A percentile compares a stretch with the other conserved stretches of the same genome.
phyloP scores from a whole-genome alignment of 1,140 invertebrate genomes.

The Brachionus plicatilis region DNA sequence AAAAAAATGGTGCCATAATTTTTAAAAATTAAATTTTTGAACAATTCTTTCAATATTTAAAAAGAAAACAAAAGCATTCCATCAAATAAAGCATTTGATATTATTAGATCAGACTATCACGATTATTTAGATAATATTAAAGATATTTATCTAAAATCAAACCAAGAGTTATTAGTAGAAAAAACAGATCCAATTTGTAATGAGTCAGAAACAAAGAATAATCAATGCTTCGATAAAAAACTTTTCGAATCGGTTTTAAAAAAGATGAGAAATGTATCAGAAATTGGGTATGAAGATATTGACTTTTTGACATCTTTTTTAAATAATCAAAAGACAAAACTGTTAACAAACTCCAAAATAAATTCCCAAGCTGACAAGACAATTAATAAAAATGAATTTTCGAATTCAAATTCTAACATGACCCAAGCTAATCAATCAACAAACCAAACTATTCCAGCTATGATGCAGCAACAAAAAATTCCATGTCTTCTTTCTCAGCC shows the following conservation, averaged over 20 bases:
- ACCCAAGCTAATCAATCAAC: background rate
- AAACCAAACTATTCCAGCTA: background rate
- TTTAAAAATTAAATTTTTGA: background rate
- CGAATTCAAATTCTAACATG: background rate
- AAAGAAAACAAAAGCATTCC: slow-evolving; percentile 8
- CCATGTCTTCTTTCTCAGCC: background rate
- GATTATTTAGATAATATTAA: background rate
- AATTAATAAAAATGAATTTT: background rate
- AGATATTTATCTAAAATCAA: background rate
- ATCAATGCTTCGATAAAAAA: background rate
- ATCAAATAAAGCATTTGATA: slow-evolving; percentile 17
- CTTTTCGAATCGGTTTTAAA: background rate
- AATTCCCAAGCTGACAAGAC: background rate
- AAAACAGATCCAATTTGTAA: background rate
- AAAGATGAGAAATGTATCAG: background rate
- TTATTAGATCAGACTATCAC: background rate
- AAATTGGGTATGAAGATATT: background rate
- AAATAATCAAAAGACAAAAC: background rate
- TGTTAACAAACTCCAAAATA: background rate
- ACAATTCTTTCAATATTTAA: background rate
- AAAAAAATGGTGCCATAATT: too few relatives aligned
- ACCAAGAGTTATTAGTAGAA: background rate
- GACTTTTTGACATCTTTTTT: background rate
- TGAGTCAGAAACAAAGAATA: background rate
- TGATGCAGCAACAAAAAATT: background rate